phyloP scores from a whole-genome alignment of 2,888 invertebrate species.

The Liposcelis brunnea region DNA sequence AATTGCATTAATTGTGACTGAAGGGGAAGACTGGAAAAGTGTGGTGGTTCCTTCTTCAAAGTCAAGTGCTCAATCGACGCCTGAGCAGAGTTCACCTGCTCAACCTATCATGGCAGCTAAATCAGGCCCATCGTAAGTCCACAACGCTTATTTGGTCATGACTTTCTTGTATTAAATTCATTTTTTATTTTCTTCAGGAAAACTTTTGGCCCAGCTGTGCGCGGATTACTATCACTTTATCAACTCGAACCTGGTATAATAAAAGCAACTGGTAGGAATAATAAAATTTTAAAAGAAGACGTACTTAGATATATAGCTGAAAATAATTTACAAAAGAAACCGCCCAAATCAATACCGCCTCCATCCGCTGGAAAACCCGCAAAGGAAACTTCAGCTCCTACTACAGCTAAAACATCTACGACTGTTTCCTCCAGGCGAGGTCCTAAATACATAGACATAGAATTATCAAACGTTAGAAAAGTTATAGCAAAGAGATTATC shows the following conservation, averaged over 20 bases:
- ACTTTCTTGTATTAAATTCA: neutral
- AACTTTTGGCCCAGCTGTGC: slow-evolving; percentile 40
- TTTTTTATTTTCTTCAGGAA: too few species aligned
- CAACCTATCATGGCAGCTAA: slow-evolving; percentile 13
- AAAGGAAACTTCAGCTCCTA: slow-evolving; percentile 14
- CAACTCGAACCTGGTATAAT: slow-evolving; percentile 29
- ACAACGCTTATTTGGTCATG: slow-evolving; percentile 7
- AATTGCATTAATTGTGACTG: slow-evolving; percentile 40
- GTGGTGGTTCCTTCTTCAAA: slow-evolving; percentile 24
- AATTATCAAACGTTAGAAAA: slow-evolving; percentile 38
- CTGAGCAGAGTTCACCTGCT: slow-evolving; percentile 7
- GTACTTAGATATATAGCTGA: slow-evolving; percentile 29
- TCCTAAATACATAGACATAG: slow-evolving; percentile 31
- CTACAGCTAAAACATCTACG: slow-evolving; percentile 14
- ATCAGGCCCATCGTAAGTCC: slow-evolving; percentile 5
- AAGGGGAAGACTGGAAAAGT: slow-evolving; percentile 41
- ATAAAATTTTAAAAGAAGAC: slow-evolving; percentile 41
- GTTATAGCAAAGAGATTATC: slow-evolving; percentile 45
- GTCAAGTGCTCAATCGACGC: slow-evolving; percentile 14
- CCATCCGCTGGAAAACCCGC: slow-evolving; percentile 13
- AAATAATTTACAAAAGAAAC: slow-evolving; percentile 27
- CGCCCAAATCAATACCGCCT: slow-evolving; percentile 20
- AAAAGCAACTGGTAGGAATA: slow-evolving; percentile 38
- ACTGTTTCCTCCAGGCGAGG: slow-evolving; percentile 14
- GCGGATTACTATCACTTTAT: slow-evolving; percentile 39